These are phyloP conservation scores for Chelon auratus DNA, from an alignment of 2,797 vertebrate species.

Conservation along the genomic window DNA sequence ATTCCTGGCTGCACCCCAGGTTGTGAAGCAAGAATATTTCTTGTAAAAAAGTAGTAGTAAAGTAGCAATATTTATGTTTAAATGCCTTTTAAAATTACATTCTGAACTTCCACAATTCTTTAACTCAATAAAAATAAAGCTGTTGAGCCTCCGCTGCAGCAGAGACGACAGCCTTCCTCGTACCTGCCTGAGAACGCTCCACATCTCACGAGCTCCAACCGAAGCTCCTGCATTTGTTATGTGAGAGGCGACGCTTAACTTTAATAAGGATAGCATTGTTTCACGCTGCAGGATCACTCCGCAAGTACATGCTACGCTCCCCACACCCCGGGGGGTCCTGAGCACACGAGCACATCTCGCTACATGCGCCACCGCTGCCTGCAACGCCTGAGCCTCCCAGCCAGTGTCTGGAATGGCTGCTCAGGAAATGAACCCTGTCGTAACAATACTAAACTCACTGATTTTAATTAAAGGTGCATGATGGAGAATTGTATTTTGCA, in stretches of 20 bases:
- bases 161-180: constrained; percentile 28
- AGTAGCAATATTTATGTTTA: constrained; percentile 26
- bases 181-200: constrained; percentile 15
- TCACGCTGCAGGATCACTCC: constrained; percentile 64
- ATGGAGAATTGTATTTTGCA: constrained; percentile 31
- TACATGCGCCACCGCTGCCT: constrained; percentile 52
- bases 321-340: constrained; percentile 53
- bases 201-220: constrained; percentile 37
- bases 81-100: constrained; percentile 43
- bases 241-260: constrained; percentile 64
- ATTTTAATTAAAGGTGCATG: constrained; percentile 59
- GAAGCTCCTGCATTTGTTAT: constrained; percentile 50
- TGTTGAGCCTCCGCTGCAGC: constrained; percentile 21
- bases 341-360: constrained; percentile 64
- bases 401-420: constrained; percentile 48
- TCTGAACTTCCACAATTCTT: constrained; percentile 21
- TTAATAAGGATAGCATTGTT: constrained; percentile 77
- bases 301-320: constrained; percentile 56
- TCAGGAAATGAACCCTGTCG: constrained; percentile 47
- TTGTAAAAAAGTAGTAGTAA: constrained; percentile 20
- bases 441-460: constrained; percentile 38
- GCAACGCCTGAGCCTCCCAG: constrained; percentile 48
- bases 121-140: constrained; percentile 43
- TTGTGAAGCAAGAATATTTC: constrained; percentile 18
- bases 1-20: constrained; percentile 1